phyloP scores from a whole-genome alignment of 1,140 invertebrate genomes.

The Apocrypta bakeri region DNA sequence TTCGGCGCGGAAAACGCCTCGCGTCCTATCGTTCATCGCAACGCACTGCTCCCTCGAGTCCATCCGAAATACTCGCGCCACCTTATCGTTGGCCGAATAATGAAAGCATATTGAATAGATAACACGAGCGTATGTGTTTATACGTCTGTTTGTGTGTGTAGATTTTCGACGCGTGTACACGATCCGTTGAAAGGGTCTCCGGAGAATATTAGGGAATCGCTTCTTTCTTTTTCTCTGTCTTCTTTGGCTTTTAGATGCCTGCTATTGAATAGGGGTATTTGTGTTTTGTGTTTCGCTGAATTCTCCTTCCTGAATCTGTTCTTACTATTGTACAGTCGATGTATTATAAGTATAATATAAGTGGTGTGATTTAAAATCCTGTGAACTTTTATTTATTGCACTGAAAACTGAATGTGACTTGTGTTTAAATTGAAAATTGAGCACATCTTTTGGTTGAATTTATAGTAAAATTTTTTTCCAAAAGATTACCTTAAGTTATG shows the following conservation, averaged over 20 bases:
- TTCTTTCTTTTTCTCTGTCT: neutral
- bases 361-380: too few species aligned
- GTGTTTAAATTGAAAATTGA: too few species aligned
- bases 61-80: neutral
- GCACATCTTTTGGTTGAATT: too few species aligned
- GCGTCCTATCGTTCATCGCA: constrained; percentile 46
- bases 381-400: too few species aligned
- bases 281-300: neutral
- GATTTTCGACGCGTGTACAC: constrained; percentile 27
- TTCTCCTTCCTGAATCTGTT: neutral
- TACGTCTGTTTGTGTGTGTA: neutral
- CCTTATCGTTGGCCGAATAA: constrained; percentile 56
- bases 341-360: too few species aligned
- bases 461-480: too few species aligned
- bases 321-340: neutral
- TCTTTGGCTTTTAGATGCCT: neutral
- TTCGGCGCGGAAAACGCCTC: neutral
- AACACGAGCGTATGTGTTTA: neutral
- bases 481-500: too few species aligned
- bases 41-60: constrained; percentile 6
- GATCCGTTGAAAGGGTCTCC: constrained; percentile 20
- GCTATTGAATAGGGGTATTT: neutral
- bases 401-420: too few species aligned
- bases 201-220: constrained; percentile 41
- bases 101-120: constrained; percentile 67